These are phyloP conservation scores for Aptenodytes patagonicus DNA, from an alignment of 2,113 vertebrate genomes.

Conservation along the genomic window DNA sequence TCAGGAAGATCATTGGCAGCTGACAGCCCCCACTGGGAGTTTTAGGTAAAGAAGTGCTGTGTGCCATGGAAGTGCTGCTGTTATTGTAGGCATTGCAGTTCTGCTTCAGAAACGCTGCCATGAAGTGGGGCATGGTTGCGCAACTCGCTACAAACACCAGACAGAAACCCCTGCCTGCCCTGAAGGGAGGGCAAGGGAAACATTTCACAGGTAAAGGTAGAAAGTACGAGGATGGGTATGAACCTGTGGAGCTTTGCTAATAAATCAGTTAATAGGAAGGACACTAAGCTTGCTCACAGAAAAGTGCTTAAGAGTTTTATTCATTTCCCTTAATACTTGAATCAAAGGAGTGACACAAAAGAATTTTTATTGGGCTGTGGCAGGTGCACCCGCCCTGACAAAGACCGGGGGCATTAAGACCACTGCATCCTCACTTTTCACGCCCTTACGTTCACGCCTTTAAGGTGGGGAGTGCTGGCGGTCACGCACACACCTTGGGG, in stretches of 20 bases:
- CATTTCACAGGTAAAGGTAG: neutral
- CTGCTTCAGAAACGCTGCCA: neutral
- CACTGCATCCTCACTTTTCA: too few relatives aligned
- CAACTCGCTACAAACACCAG: neutral
- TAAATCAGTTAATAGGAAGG: neutral
- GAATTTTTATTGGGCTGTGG: neutral
- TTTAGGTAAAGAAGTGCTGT: neutral
- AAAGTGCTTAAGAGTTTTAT: neutral
- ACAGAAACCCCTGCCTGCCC: fast-evolving
- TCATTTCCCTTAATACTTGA: neutral
- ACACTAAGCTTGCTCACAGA: neutral
- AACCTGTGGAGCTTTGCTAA: neutral
- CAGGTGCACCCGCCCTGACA: too few relatives aligned
- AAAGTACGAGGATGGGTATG: neutral
- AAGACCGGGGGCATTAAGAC: too few relatives aligned
- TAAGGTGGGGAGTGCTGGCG: too few relatives aligned
- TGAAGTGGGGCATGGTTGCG: fast-evolving
- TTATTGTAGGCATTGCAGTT: neutral
- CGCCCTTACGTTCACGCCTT: too few relatives aligned
- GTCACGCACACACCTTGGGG: too few relatives aligned
- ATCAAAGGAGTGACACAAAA: neutral
- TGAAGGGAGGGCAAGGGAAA: neutral
- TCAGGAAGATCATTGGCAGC: conserved; percentile 1
- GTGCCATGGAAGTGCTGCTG: neutral
- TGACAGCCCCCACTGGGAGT: neutral